Conservation (phyloP, 2,888 invertebrate genomes). For the Pantelozetes paolii region DNA sequence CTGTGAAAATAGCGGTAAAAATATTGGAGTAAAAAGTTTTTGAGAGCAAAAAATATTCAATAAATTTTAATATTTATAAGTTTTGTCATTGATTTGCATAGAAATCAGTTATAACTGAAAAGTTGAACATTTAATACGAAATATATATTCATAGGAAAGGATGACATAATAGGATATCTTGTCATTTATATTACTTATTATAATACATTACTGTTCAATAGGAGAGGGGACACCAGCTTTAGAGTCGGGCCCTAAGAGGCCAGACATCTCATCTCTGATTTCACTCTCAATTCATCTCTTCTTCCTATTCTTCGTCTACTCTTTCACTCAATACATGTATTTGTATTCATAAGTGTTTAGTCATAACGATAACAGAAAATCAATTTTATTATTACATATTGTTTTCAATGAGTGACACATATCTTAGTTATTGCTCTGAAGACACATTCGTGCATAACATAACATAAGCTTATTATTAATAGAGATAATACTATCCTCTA, state of each 20-base stretch:
- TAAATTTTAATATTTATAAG: neutral
- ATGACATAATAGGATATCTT: neutral
- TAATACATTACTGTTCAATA: constrained; percentile 26
- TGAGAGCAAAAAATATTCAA: neutral
- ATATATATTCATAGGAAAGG: neutral
- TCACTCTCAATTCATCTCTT: neutral
- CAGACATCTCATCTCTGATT: neutral
- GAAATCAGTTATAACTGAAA: neutral
- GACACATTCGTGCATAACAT: neutral
- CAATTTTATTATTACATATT: constrained; percentile 20
- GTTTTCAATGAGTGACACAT: constrained; percentile 7
- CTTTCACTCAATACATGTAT: neutral
- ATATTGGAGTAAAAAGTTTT: neutral
- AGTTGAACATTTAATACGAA: neutral
- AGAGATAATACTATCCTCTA: neutral
- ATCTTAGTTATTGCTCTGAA: neutral
- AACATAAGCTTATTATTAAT: neutral
- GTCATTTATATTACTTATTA: constrained; percentile 31
- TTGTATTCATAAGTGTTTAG: constrained; percentile 21
- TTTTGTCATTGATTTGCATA: constrained; percentile 13
- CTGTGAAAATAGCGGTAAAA: neutral
- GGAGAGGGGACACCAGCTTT: neutral
- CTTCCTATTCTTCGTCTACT: neutral
- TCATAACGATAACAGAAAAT: constrained; percentile 12
- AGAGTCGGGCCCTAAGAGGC: neutral